Percentiles rank a stretch among this genome's conserved stretches.
These are phyloP conservation scores for Sipha maydis DNA, from an alignment of 2,888 invertebrate species.

Conservation along the genomic window DNA sequence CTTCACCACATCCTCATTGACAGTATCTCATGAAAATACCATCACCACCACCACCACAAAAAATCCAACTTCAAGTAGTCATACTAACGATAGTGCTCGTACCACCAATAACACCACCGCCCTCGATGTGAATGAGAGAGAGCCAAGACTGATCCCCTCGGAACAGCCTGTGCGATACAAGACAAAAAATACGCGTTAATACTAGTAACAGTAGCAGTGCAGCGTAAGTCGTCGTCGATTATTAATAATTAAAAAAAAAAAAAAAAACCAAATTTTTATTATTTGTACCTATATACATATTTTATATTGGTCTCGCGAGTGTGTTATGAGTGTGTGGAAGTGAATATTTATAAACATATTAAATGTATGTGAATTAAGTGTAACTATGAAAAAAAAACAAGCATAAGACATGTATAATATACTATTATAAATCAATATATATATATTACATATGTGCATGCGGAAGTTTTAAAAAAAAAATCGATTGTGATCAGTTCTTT, in stretches of 20 bases:
- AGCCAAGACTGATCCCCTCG: slow-evolving; percentile 64
- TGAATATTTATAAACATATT: slow-evolving; percentile 21
- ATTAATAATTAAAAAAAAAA: slow-evolving; percentile 35
- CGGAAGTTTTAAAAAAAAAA: slow-evolving; percentile 25
- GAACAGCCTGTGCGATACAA: slow-evolving; percentile 62
- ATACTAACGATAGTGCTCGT: background rate
- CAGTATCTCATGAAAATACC: slow-evolving; percentile 55
- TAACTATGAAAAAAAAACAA: background rate
- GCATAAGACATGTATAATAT: background rate
- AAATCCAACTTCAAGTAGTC: slow-evolving; percentile 6
- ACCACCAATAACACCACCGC: slow-evolving; percentile 36
- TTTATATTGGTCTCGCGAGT: slow-evolving; percentile 48
- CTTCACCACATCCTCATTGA: slow-evolving; percentile 40
- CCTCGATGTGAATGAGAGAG: slow-evolving; percentile 63
- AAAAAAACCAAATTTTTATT: background rate
- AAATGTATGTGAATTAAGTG: background rate
- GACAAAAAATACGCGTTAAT: slow-evolving; percentile 2
- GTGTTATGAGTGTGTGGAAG: slow-evolving; percentile 38
- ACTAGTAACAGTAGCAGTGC: background rate
- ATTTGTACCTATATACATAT: background rate
- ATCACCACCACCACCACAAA: background rate
- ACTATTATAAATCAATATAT: slow-evolving; percentile 6
- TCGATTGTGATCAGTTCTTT: slow-evolving; percentile 57
- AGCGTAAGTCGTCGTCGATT: slow-evolving; percentile 8
- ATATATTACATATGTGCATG: slow-evolving; percentile 17